Evolutionary conservation across 2,797 vertebrate species (phyloP).

Genomic region (Semaprochilodus insignis): DNA sequence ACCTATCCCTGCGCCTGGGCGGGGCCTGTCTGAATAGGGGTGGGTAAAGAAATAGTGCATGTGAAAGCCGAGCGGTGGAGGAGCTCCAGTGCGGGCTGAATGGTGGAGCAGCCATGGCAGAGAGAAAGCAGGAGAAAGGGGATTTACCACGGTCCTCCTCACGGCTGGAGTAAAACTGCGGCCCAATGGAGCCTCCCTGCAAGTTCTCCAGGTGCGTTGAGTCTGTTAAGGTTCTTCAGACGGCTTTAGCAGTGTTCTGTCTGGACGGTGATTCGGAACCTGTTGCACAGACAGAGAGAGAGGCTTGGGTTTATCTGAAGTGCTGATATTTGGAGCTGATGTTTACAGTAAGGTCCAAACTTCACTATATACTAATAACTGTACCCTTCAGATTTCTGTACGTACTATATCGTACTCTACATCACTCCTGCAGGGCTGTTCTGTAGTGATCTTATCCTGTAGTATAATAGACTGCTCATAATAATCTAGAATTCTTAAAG

Average conservation of each 20-base stretch:
- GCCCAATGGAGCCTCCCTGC: slow-evolving; percentile 25
- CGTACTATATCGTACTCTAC: too few species aligned
- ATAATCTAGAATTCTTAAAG: too few species aligned
- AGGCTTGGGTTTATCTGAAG: neutral
- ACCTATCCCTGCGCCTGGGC: neutral
- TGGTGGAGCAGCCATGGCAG: slow-evolving; percentile 3
- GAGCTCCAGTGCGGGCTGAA: neutral
- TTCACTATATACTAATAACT: too few species aligned
- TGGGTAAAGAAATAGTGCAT: neutral
- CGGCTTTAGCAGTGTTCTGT: neutral
- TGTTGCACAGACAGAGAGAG: neutral
- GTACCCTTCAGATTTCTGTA: too few species aligned
- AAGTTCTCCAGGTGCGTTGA: slow-evolving; percentile 30
- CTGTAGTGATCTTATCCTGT: too few species aligned
- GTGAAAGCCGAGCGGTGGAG: neutral
- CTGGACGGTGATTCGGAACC: neutral
- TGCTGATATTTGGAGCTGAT: too few species aligned
- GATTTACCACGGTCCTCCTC: neutral
- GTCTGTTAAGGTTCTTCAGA: neutral
- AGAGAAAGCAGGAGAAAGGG: neutral
- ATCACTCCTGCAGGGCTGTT: too few species aligned
- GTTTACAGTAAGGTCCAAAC: too few species aligned
- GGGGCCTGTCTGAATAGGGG: neutral
- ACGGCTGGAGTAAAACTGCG: neutral
- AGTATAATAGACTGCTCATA: too few species aligned